A percentile compares a stretch with the other conserved stretches of the same genome.
These are phyloP conservation scores for Clarias laeviceps DNA, from an alignment of 2,797 vertebrate genomes.

Conservation along the genomic window DNA sequence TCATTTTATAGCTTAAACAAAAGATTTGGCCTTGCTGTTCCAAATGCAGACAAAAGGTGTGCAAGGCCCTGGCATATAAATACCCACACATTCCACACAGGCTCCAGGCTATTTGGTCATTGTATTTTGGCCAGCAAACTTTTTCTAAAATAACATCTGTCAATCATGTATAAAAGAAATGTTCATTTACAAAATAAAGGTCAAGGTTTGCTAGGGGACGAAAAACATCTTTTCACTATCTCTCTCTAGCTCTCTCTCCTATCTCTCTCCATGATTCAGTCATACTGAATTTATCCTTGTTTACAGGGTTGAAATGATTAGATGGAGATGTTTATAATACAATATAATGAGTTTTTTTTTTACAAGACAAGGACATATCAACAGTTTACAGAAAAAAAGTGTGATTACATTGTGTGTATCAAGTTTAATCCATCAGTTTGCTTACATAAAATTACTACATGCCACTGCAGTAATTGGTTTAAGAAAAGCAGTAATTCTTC, in stretches of 20 bases:
- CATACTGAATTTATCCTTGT: neutral
- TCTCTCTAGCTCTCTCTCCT: neutral
- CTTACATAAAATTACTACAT: conserved; percentile 22
- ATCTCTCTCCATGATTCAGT: conserved; percentile 16
- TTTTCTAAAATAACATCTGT: conserved; percentile 80
- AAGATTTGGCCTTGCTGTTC: neutral
- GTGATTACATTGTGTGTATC: neutral
- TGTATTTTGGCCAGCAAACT: conserved; percentile 67
- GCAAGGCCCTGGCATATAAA: conserved; percentile 1
- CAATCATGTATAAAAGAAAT: conserved; percentile 71
- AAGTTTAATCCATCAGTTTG: conserved; percentile 24
- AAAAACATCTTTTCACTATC: conserved; percentile 8
- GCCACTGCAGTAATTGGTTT: conserved; percentile 6
- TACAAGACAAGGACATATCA: conserved; percentile 1
- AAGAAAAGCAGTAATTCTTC: conserved; percentile 5
- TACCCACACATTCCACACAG: conserved; percentile 21
- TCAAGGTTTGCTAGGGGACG: conserved; percentile 63
- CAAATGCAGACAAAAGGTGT: neutral
- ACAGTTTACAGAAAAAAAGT: neutral
- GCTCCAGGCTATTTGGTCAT: conserved; percentile 74
- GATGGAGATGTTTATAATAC: conserved; percentile 1
- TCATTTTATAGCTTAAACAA: neutral
- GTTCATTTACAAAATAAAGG: conserved; percentile 82
- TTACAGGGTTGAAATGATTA: neutral
- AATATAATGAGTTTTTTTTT: neutral